Base-by-base conservation (phyloP, 2,888 invertebrate genomes). In the Drosophila recens region DNA sequence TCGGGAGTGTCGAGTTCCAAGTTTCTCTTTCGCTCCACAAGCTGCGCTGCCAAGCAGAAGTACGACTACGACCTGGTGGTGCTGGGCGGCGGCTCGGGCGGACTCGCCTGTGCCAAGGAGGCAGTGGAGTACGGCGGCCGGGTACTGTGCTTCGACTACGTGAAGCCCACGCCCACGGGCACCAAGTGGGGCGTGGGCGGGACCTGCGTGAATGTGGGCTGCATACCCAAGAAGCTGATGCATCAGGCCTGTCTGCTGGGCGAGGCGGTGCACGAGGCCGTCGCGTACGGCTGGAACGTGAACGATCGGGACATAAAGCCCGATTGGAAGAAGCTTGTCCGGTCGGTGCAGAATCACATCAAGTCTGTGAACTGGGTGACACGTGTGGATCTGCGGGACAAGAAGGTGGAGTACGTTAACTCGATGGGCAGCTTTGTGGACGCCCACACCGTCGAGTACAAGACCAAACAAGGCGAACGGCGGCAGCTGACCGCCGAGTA, bases 131-230 rank as follows among this genome's bases (percentile, higher is more conserved):
- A 95, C 53, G 97, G 97, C 4, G 97, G 96, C 9, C 95, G 95
- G 90, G 98, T 97, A 1, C 96, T 97, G 0, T 97, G 97, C 40
- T 93, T 98, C 65, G 98, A 98, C 93, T 98, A 94, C 92, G 97
- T 98, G 1, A 95, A 95, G 13, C 97, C 98, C 0, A 95, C 97
- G 4, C 97, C 97, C 0, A 93, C 93, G 74, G 98, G 98, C 64
- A 96, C 97, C 8, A 96, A 97, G 92, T 98, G 98, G 98, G 98
- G 98, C 46, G 94, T 99, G 5, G 98, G 99, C 36, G 99, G 98
- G n/a, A 99, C 99, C 0, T 99, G 99, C 92, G 98, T 98, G n/a
- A 98, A 98, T 93, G 99, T 99, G 8, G 99, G 99, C 38, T 99
- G 98, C 92, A 99, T 99, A 92, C 99, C 99, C 4, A 99, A 99